Conservation (phyloP, 2,113 vertebrate species). For the Lucifuga dentata region DNA sequence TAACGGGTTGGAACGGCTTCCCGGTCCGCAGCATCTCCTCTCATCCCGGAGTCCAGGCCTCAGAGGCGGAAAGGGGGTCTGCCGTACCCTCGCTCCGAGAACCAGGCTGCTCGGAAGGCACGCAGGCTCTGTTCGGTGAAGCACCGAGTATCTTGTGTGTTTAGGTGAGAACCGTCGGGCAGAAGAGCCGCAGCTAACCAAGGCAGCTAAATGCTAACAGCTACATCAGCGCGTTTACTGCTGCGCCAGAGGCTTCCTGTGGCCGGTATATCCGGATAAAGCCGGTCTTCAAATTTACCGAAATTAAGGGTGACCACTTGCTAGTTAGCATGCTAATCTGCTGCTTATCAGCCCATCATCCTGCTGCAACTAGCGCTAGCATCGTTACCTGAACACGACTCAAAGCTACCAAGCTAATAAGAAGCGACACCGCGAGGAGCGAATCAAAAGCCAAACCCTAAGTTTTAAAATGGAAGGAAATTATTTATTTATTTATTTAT, state of each 20-base stretch:
- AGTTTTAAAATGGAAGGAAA: not conserved
- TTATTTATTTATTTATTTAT: conserved; percentile 3
- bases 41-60: not conserved
- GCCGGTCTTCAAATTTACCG: too few species aligned
- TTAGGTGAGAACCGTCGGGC: conserved; percentile 47
- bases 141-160: not conserved
- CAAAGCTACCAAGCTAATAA: not conserved
- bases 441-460: not conserved
- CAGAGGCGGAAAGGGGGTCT: conserved; percentile 4
- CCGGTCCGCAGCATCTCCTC: conserved; percentile 29
- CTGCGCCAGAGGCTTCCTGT: too few species aligned
- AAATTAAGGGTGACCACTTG: too few species aligned
- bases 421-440: not conserved
- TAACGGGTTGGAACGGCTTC: conserved; percentile 22
- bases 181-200: too few species aligned
- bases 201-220: too few species aligned
- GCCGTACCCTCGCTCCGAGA: not conserved
- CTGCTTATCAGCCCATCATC: not conserved
- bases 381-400: not conserved
- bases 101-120: not conserved
- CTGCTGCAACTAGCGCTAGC: not conserved
- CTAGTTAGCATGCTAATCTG: conserved; percentile 31
- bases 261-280: too few species aligned
- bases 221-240: too few species aligned
- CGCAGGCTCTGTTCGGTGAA: not conserved